Evolutionary conservation across 2,113 vertebrate species (phyloP).

Genomic region (Channa argus): DNA sequence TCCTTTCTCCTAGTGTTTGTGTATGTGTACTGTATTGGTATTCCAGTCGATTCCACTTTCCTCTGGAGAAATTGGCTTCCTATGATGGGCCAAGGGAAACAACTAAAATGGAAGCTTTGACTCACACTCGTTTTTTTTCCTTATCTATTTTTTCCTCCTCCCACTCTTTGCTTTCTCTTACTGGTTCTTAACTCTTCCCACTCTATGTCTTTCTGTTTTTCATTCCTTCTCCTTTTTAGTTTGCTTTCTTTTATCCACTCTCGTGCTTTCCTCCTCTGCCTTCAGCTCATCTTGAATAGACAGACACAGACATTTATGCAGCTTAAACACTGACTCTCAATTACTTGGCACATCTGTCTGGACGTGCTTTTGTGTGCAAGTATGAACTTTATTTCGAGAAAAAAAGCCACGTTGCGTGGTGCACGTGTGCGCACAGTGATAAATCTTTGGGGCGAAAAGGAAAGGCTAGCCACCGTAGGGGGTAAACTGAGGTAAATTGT

Average conservation of each 20-base stretch:
- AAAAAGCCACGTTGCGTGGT: constrained; percentile 38
- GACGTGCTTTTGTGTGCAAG: constrained; percentile 18
- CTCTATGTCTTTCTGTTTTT: constrained; percentile 29
- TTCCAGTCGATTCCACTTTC: constrained; percentile 50
- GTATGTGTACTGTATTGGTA: constrained; percentile 53
- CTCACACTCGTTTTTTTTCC: constrained; percentile 29
- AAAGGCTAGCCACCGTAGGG: constrained; percentile 35
- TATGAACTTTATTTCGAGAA: constrained; percentile 27
- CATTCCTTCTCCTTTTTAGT: constrained; percentile 27
- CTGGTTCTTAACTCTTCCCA: constrained; percentile 45
- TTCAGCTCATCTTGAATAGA: constrained; percentile 24
- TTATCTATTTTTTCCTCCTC: constrained; percentile 14
- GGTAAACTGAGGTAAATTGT: constrained; percentile 73
- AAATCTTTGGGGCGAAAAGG: constrained; percentile 43
- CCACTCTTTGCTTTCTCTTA: constrained; percentile 36
- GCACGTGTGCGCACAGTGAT: constrained; percentile 21
- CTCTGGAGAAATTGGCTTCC: constrained; percentile 63
- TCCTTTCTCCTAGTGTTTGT: constrained; percentile 27
- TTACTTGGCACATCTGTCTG: constrained; percentile 35
- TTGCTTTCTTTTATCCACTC: constrained; percentile 13
- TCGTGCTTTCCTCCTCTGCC: background rate
- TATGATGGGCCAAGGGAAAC: constrained; percentile 59
- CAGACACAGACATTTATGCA: constrained; percentile 5
- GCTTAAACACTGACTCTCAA: constrained; percentile 42
- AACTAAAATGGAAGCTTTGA: constrained; percentile 60